These are phyloP conservation scores for Panthera tigris DNA, from an alignment of 2,113 vertebrate genomes.

Conservation along the genomic window DNA sequence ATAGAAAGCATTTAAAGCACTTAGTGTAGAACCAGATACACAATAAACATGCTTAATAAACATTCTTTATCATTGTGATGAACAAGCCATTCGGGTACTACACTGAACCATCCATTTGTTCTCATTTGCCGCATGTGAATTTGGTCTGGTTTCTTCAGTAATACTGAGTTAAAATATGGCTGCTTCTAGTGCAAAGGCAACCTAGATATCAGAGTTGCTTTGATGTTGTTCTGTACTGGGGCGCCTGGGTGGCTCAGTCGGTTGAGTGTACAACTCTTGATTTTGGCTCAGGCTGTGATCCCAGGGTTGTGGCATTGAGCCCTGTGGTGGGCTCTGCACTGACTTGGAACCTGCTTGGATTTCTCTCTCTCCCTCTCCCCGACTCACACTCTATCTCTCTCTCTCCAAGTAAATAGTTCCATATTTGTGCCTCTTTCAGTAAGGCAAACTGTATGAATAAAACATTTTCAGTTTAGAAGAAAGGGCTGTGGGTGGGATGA, in stretches of 20 bases:
- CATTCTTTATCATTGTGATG: background rate
- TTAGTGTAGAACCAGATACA: background rate
- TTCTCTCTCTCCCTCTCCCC: too few species aligned
- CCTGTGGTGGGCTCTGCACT: too few species aligned
- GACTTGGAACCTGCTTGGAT: too few species aligned
- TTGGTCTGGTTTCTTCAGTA: background rate
- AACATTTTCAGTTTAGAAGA: constrained; percentile 14
- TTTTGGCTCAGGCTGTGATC: too few species aligned
- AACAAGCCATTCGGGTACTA: background rate
- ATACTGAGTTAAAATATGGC: constrained; percentile 18
- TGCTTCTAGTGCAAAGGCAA: background rate
- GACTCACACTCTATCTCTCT: too few species aligned
- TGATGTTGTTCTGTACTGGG: background rate
- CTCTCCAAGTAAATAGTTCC: background rate
- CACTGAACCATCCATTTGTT: background rate
- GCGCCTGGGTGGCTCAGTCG: too few species aligned
- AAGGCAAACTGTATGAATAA: constrained; percentile 29
- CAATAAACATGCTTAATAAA: background rate
- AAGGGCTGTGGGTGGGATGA: background rate
- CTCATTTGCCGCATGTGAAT: background rate
- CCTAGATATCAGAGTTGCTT: background rate
- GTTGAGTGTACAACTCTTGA: too few species aligned
- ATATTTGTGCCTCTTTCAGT: background rate
- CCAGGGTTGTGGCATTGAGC: too few species aligned
- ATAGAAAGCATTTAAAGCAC: background rate